These are phyloP conservation scores for Sebastes diaconus DNA, from an alignment of 2,797 vertebrate genomes.

Conservation along the genomic window DNA sequence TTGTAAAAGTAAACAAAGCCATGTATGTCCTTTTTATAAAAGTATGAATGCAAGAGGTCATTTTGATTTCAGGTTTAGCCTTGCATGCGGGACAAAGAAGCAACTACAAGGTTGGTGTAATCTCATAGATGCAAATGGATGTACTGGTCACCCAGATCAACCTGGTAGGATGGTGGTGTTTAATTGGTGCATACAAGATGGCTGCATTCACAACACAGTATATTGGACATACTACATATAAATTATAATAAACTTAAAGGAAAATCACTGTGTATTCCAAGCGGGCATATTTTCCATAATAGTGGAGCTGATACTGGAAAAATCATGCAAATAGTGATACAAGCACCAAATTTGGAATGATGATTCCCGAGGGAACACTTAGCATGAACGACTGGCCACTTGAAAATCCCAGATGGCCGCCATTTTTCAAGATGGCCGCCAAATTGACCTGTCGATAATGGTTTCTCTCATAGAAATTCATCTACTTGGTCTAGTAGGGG, in stretches of 20 bases:
- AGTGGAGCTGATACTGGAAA: neutral
- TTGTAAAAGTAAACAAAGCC: neutral
- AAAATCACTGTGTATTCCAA: neutral
- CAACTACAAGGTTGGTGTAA: constrained; percentile 47
- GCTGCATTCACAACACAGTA: neutral
- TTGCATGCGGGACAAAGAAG: constrained; percentile 11
- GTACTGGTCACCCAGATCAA: neutral
- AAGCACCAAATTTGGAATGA: no score
- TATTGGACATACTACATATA: neutral
- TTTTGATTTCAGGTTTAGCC: constrained; percentile 37
- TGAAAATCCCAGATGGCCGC: no score
- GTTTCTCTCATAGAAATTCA: no score
- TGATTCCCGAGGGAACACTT: no score
- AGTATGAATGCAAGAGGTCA: neutral
- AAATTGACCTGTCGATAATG: no score
- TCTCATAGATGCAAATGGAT: neutral
- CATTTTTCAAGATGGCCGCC: no score
- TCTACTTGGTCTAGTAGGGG: no score
- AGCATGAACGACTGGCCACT: no score
- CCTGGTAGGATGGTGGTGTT: no score
- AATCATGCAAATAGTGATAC: no score
- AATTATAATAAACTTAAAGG: neutral
- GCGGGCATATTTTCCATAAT: neutral
- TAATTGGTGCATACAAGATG: neutral
- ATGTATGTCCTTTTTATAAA: neutral